Evolutionary conservation across 1,140 invertebrate genomes (phyloP), one percentile per base, ranked within the genome.

Genomic region (Cataglyphis hispanica): DNA sequence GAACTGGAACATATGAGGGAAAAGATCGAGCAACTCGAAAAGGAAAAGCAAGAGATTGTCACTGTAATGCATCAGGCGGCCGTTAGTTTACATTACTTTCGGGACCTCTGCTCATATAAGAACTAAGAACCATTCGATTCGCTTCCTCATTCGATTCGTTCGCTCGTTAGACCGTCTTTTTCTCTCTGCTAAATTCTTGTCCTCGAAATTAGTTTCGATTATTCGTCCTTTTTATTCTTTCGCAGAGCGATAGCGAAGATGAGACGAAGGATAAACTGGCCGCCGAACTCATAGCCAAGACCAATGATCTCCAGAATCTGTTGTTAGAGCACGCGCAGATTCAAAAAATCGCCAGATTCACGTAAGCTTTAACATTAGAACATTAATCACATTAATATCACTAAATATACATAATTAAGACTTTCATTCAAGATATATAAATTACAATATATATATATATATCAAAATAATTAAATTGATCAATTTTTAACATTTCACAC

Each of bases 61-160:
- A 66, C 89, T 10, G 83, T 90, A 75, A 88, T 90, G 89, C 88
- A 89, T 75, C 90, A 85, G 56, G 87, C 86, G 75, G 87, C 89
- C 67, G 91, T 91, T 86, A 87, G 86, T 92, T 91, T 84, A 56
- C 88, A 86, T 60, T 90, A 86, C 67, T 91, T 91, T 90, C 69
- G 84, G 34, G 56, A 89, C 5, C 34, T 74, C 64, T 78, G 64
- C 66, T 89, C 61, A 25, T 67, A 67, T 89, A 89, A 84, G 37
- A 78, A 63, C 74, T 87, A 87, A 85, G 25, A 83, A 86, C 37
- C 19, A 7, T 56, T 86, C 72, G 37, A 86, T 76, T 85, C 37
- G 22, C 37, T 78, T 56, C 4, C n/a, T 19, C 34, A 1, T 46
- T 43, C 2, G 46, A 50, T 50, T 43, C 10, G 8, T 43, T 66